Percentiles rank a stretch among this genome's conserved stretches.
These are phyloP conservation scores for Ochropleura leucogaster DNA, from an alignment of 2,888 invertebrate genomes.

Conservation along the genomic window DNA sequence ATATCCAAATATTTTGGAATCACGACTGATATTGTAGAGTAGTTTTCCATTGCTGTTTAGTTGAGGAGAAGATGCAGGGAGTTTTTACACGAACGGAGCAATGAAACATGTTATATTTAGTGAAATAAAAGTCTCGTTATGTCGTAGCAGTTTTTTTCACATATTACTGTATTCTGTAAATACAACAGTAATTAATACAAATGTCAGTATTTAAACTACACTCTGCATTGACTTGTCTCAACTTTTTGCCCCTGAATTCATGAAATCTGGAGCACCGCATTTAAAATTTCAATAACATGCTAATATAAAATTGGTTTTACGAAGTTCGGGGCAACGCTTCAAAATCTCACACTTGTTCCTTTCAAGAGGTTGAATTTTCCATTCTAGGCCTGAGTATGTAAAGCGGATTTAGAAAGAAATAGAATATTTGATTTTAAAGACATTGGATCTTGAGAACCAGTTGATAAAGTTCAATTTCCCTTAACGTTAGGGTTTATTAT, in stretches of 20 bases:
- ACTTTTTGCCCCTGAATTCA: conserved; percentile 35
- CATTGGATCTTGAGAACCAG: background rate
- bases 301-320: conserved; percentile 64
- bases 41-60: conserved; percentile 25
- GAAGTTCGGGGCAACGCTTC: conserved; percentile 50
- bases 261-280: conserved; percentile 46
- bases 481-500: conserved; percentile 32
- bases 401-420: conserved; percentile 59
- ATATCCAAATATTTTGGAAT: conserved; percentile 4
- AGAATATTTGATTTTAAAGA: conserved; percentile 9
- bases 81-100: background rate
- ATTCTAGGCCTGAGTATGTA: conserved; percentile 57
- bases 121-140: background rate
- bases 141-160: background rate
- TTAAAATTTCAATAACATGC: conserved; percentile 67
- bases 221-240: conserved; percentile 21
- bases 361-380: conserved; percentile 56
- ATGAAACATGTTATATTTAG: conserved; percentile 4
- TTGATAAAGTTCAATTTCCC: conserved; percentile 25
- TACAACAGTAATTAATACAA: conserved; percentile 24
- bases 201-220: conserved; percentile 26
- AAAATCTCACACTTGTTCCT: conserved; percentile 60
- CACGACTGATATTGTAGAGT: background rate
- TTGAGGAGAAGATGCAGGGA: no score
- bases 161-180: conserved; percentile 5